Conservation (phyloP, 2,888 invertebrate species). For the Cheilosia vernalis region DNA sequence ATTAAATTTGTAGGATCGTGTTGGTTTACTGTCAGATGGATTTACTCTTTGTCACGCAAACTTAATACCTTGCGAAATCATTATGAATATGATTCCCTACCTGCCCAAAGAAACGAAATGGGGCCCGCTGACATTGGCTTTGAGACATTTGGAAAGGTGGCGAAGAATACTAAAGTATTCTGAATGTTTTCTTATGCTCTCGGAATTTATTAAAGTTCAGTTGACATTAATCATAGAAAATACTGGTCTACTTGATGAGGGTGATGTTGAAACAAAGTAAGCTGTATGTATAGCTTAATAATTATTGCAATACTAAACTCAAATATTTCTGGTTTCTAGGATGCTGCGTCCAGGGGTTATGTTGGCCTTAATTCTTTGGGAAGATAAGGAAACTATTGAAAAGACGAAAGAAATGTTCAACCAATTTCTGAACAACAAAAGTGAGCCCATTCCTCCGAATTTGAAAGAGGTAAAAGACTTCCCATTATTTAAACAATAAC, state of each 20-base stretch:
- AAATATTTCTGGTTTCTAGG: conserved; percentile 75
- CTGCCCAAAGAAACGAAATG: conserved; percentile 82
- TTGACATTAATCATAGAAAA: conserved; percentile 81
- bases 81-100: conserved; percentile 83
- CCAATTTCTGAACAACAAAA: conserved; percentile 81
- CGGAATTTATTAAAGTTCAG: conserved; percentile 83
- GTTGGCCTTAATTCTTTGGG: conserved; percentile 83
- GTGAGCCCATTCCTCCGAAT: conserved; percentile 81
- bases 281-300: background rate
- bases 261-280: conserved; percentile 81
- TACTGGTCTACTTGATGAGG: conserved; percentile 82
- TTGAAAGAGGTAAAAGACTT: conserved; percentile 80
- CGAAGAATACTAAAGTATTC: conserved; percentile 83
- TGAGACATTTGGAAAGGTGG: conserved; percentile 83
- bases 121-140: conserved; percentile 82
- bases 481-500: too few species aligned
- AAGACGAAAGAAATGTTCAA: conserved; percentile 82
- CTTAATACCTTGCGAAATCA: conserved; percentile 82
- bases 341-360: conserved; percentile 82
- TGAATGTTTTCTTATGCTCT: conserved; percentile 83
- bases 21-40: conserved; percentile 83
- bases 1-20: conserved; percentile 80
- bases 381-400: conserved; percentile 82
- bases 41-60: conserved; percentile 83
- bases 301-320: background rate